Evolutionary conservation across 2,113 vertebrate genomes (phyloP), one percentile per base, ranked within the genome.

Genomic region (Plestiodon gilberti): DNA sequence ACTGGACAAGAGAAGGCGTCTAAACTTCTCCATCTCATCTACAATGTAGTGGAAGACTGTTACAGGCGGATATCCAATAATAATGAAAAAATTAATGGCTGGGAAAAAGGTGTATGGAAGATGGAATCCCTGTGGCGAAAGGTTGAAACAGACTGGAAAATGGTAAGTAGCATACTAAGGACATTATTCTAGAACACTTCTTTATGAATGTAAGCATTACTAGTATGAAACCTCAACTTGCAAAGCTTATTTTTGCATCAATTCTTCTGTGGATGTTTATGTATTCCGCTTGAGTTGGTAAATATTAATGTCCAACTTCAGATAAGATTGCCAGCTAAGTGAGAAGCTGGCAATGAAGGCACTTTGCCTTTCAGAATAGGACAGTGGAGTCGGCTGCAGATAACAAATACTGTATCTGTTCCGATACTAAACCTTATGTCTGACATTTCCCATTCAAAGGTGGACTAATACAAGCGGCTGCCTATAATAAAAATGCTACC

Each of bases 121-220:
- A 96, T 93, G 82, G 97, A 98, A 82, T 97, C 97, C 0, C 61
- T 99, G 35, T 98, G 97, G 95, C 98, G 98, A 90, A 99, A 99
- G 93, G 94, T 97, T 90, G 99, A 99, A 93, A 93, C 92, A 25
- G 99, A 99, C 90, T 99, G 99, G 98, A 95, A 99, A 91, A 99
- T 98, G 98, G 98, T 99, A 96, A 86, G 92, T 67, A 85, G 59
- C 83, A 8, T 17, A 70, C 3, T 87, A 86, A 81, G 33, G 77
- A 73, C 88, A 1, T 0, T 84, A 70, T 67, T 70, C 10, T 82
- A 33, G 59, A 69, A 82, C 75, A 25, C 81, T 17, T 43, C 14
- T 2, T 0, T 91, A 25, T 13, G 80, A 65, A 7, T 82, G 11
- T 23, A 25, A 3, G 57, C 86, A 25, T 35, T 2, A 1, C n/a